Conservation (phyloP, 2,797 vertebrate species). For the Molossus molossus region DNA sequence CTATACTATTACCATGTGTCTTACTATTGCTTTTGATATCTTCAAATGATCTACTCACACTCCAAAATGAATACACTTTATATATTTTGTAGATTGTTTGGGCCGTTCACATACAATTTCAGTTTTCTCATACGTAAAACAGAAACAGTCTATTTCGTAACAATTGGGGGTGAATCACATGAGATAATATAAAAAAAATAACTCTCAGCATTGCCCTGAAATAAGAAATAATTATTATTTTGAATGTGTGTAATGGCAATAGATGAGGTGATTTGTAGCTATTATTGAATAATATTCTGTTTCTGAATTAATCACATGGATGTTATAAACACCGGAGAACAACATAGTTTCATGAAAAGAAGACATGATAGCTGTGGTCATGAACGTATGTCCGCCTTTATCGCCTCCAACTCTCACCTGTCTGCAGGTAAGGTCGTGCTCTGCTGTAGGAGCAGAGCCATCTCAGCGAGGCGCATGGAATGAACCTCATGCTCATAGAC, state of each 20-base stretch:
- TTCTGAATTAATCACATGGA: neutral
- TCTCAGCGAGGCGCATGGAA: accelerated
- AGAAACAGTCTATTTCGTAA: neutral
- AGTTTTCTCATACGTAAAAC: neutral
- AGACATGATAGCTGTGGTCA: neutral
- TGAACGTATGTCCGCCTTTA: neutral
- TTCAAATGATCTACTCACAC: neutral
- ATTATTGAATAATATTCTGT: neutral
- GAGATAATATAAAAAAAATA: neutral
- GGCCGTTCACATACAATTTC: neutral
- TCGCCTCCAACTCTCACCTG: neutral
- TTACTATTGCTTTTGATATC: neutral
- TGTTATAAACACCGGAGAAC: neutral
- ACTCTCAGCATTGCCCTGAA: neutral
- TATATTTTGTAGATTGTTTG: neutral
- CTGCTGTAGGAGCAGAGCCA: neutral
- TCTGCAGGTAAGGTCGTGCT: neutral
- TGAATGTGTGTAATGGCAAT: neutral
- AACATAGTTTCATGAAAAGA: neutral
- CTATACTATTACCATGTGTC: neutral
- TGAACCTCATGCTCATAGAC: neutral
- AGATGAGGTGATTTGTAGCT: neutral
- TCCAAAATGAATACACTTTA: neutral
- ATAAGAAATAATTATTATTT: neutral
- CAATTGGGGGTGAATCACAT: neutral